phyloP scores from a whole-genome alignment of 1,140 invertebrate species.

The Drosophila mojavensis region DNA sequence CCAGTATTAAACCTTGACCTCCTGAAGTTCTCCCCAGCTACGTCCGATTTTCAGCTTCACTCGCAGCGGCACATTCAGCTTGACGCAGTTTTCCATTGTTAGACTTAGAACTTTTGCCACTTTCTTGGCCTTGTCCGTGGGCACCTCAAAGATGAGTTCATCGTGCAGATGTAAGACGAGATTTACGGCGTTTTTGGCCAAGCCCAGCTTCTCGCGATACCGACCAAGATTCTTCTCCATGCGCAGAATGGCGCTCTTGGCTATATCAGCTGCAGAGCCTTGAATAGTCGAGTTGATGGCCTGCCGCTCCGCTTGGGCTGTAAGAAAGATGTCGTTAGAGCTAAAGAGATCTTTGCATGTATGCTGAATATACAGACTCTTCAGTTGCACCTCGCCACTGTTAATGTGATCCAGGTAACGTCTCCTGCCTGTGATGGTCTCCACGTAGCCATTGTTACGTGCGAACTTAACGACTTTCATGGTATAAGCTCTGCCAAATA shows the following conservation, averaged over 20 bases:
- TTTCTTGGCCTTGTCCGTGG: conserved; percentile 85
- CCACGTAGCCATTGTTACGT: conserved; percentile 90
- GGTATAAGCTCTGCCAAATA: conserved; percentile 86
- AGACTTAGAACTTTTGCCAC: conserved; percentile 89
- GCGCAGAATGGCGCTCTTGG: conserved; percentile 94
- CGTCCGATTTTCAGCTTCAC: conserved; percentile 93
- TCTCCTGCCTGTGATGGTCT: conserved; percentile 91
- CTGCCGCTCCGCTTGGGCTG: conserved; percentile 96
- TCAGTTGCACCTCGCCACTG: conserved; percentile 86
- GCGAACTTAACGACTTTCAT: conserved; percentile 89
- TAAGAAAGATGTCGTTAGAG: background rate
- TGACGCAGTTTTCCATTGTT: conserved; percentile 92
- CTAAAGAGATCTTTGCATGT: background rate
- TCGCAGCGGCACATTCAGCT: conserved; percentile 90
- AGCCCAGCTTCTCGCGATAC: conserved; percentile 69
- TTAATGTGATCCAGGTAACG: conserved; percentile 92
- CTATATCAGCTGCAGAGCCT: conserved; percentile 97
- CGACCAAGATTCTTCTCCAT: conserved; percentile 87
- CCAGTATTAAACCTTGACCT: conserved; percentile 76
- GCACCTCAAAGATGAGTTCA: conserved; percentile 97
- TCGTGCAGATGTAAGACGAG: conserved; percentile 97
- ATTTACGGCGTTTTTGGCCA: conserved; percentile 65
- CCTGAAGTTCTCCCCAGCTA: conserved; percentile 90
- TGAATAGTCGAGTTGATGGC: conserved; percentile 97
- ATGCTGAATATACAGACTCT: conserved; percentile 81